Evolutionary conservation across 2,113 vertebrate genomes (phyloP).

Genomic region (Platichthys flesus): DNA sequence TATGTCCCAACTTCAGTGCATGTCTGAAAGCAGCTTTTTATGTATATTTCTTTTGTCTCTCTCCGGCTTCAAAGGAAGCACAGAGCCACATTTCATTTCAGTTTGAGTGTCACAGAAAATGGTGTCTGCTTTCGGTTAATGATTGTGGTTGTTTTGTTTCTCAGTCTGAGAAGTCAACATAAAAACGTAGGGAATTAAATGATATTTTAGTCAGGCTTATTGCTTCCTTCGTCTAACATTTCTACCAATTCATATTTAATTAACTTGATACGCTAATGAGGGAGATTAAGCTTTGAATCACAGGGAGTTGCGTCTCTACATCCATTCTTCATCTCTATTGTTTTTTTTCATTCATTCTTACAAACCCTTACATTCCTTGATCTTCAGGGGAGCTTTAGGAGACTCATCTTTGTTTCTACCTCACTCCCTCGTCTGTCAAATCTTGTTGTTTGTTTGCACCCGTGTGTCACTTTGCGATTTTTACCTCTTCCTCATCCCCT

Average conservation of each 20-base stretch:
- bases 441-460: slow-evolving; percentile 52
- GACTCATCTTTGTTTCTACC: slow-evolving; percentile 21
- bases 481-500: slow-evolving; percentile 18
- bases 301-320: slow-evolving; percentile 50
- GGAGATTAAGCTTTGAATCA: slow-evolving; percentile 63
- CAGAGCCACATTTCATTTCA: background rate
- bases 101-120: background rate
- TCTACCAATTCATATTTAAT: slow-evolving; percentile 75
- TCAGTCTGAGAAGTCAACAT: background rate
- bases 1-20: background rate
- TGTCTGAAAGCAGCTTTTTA: background rate
- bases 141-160: background rate
- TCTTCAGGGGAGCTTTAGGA: slow-evolving; percentile 17
- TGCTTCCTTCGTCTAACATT: slow-evolving; percentile 62
- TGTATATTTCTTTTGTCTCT: background rate
- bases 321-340: slow-evolving; percentile 31
- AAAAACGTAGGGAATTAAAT: slow-evolving; percentile 9
- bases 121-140: background rate
- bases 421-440: slow-evolving; percentile 48
- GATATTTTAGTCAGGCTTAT: slow-evolving; percentile 24
- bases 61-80: background rate
- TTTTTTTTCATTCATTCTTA: slow-evolving; percentile 30
- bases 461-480: slow-evolving; percentile 31
- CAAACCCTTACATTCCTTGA: background rate
- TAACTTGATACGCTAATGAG: slow-evolving; percentile 71